Evolutionary conservation across 1,140 invertebrate genomes (phyloP).

Genomic region (Spodoptera frugiperda): DNA sequence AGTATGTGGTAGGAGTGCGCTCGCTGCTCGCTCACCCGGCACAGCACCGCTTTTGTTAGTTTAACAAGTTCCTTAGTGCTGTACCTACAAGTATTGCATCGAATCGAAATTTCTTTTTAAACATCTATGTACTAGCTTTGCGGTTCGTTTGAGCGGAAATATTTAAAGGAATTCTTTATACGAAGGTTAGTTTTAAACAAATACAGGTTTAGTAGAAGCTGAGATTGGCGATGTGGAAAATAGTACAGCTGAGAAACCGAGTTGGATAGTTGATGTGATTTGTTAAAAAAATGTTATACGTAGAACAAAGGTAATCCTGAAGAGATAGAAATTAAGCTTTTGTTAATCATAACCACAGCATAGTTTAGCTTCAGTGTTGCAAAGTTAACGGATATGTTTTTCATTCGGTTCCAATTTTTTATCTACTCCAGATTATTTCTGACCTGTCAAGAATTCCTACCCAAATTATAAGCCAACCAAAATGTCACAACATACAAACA

Average conservation of each 20-base stretch:
- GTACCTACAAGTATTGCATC: conserved; percentile 34
- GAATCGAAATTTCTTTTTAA: conserved; percentile 38
- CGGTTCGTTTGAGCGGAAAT: conserved; percentile 22
- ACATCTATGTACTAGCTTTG: conserved; percentile 23
- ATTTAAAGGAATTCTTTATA: conserved; percentile 19
- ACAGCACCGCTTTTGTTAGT: conserved; percentile 17
- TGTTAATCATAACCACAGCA: too few species aligned
- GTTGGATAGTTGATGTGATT: too few species aligned
- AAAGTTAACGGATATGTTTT: too few species aligned
- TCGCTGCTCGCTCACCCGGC: not conserved
- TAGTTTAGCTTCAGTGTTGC: too few species aligned
- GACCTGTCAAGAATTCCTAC: too few species aligned
- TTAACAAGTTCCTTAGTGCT: conserved; percentile 21
- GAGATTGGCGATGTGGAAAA: conserved; percentile 5
- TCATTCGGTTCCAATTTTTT: too few species aligned
- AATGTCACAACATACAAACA: not conserved
- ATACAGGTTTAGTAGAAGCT: conserved; percentile 1
- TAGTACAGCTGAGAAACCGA: too few species aligned
- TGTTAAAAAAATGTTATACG: too few species aligned
- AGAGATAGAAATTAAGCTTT: too few species aligned
- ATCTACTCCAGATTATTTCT: too few species aligned
- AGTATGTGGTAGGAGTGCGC: not conserved
- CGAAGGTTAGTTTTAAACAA: conserved; percentile 6
- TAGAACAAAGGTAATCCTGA: too few species aligned
- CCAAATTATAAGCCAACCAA: too few species aligned